These are phyloP conservation scores for Dasypolia templi DNA, from an alignment of 2,888 invertebrate species.

Conservation along the genomic window DNA sequence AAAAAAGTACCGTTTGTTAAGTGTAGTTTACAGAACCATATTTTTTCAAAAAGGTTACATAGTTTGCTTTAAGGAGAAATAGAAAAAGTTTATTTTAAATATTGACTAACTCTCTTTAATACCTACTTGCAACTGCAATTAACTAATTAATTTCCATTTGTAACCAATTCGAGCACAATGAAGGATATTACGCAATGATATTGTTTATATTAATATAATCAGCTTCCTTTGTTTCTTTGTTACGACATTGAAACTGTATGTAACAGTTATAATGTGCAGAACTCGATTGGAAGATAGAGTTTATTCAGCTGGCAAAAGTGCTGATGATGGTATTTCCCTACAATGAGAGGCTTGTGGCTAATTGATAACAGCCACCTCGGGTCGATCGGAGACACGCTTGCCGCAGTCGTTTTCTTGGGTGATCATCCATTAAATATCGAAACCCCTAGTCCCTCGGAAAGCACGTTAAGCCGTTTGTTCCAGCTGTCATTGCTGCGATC, in stretches of 20 bases:
- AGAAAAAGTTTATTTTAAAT: not conserved
- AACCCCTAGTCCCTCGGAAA: too few relatives aligned
- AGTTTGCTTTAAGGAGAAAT: too few relatives aligned
- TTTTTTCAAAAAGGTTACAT: not conserved
- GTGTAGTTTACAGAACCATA: not conserved
- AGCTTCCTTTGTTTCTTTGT: slow-evolving; percentile 37
- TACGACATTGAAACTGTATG: slow-evolving; percentile 17
- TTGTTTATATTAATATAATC: slow-evolving; percentile 42
- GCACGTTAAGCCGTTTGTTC: too few relatives aligned
- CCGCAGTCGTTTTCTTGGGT: too few relatives aligned
- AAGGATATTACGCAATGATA: slow-evolving; percentile 29
- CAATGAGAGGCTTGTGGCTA: too few relatives aligned
- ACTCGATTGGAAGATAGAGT: not conserved
- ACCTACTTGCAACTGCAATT: not conserved
- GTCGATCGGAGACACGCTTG: too few relatives aligned
- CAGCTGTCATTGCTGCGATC: too few relatives aligned
- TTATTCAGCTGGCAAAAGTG: not conserved
- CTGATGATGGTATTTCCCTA: not conserved
- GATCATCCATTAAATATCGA: too few relatives aligned
- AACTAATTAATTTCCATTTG: slow-evolving; percentile 3
- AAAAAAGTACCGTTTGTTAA: not conserved
- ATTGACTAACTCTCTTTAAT: not conserved
- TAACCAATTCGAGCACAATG: slow-evolving; percentile 17
- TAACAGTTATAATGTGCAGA: not conserved
- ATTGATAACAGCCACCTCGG: too few relatives aligned